Evolutionary conservation across 2,113 vertebrate species (phyloP).

Genomic region (Steatornis caripensis): DNA sequence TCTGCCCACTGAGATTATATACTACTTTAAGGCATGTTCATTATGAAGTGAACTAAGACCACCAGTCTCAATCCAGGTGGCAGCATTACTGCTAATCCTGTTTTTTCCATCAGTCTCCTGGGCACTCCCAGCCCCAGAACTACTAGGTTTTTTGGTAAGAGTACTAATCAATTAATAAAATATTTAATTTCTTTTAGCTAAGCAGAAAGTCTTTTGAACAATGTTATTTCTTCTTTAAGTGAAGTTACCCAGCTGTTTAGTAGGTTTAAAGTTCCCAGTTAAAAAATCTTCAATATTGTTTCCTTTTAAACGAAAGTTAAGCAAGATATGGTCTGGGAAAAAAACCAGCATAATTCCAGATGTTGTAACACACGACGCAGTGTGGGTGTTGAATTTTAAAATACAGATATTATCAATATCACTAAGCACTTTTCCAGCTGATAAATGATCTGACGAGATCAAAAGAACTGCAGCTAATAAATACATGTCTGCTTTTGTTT

Average conservation of each 20-base stretch:
- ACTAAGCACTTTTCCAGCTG: background rate
- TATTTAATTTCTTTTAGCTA: background rate
- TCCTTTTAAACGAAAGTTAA: background rate
- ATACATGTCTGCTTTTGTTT: background rate
- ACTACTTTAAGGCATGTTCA: background rate
- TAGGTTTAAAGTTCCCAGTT: conserved; percentile 1
- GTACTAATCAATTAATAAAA: background rate
- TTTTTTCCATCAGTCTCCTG: background rate
- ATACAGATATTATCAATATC: background rate
- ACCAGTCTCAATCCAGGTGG: background rate
- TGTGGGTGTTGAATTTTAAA: background rate
- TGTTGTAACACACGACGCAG: background rate
- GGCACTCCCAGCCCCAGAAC: background rate
- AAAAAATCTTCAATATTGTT: background rate
- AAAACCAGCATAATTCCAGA: background rate
- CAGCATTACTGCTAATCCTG: background rate
- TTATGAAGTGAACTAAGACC: background rate
- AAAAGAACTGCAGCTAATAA: background rate
- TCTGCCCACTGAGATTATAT: background rate
- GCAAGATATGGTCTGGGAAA: background rate
- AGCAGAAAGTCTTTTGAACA: background rate
- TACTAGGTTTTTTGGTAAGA: background rate
- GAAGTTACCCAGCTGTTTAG: background rate
- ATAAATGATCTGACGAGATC: conserved; percentile 4
- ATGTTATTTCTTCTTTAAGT: background rate